These are phyloP conservation scores for Adelges cooleyi DNA, from an alignment of 1,140 invertebrate species.

Conservation along the genomic window DNA sequence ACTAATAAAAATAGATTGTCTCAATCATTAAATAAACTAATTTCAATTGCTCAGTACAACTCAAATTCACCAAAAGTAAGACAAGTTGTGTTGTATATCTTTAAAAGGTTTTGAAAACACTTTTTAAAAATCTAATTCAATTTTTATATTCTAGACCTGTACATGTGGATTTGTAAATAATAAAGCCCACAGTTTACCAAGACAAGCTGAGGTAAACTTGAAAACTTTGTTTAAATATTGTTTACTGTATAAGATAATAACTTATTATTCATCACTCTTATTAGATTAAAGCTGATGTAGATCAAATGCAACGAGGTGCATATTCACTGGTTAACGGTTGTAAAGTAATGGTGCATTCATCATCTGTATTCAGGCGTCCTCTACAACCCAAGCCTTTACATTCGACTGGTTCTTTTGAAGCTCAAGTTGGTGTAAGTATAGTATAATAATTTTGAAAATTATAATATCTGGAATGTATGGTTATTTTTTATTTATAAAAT, in stretches of 20 bases:
- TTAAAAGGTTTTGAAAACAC: no score
- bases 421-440: slow-evolving; percentile 44
- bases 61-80: slow-evolving; percentile 28
- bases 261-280: no score
- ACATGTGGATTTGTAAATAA: slow-evolving; percentile 2
- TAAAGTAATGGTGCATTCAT: slow-evolving; percentile 12
- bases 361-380: slow-evolving; percentile 12
- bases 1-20: slow-evolving; percentile 10
- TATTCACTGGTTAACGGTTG: slow-evolving; percentile 3
- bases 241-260: neutral
- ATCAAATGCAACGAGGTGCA: slow-evolving; percentile 4
- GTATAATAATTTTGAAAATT: neutral
- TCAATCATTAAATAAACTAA: slow-evolving; percentile 30
- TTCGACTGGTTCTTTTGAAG: slow-evolving; percentile 42
- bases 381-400: slow-evolving; percentile 11
- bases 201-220: slow-evolving; percentile 10
- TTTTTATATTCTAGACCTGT: neutral
- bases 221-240: neutral
- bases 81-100: neutral
- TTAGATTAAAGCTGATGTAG: slow-evolving; percentile 19
- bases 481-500: no score
- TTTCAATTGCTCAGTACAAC: slow-evolving; percentile 33
- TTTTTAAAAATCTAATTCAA: no score
- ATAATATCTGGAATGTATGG: no score
- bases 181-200: slow-evolving; percentile 17